Evolutionary conservation across 2,797 vertebrate genomes (phyloP).

Genomic region (Stomatorhinus walkeri): DNA sequence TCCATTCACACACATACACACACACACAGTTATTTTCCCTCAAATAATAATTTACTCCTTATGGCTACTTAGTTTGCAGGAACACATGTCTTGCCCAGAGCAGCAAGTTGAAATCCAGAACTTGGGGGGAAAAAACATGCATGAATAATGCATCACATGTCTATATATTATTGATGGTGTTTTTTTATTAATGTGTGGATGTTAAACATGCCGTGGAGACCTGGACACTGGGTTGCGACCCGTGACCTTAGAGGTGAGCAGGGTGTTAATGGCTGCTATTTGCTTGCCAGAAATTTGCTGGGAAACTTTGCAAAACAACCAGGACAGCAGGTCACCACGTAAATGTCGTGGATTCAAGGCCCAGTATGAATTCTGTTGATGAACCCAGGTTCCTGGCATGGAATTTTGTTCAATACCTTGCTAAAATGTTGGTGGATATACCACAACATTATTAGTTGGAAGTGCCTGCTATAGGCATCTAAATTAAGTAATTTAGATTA

Average conservation of each 20-base stretch:
- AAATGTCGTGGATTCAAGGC: neutral
- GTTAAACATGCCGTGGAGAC: conserved; percentile 31
- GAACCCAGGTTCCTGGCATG: neutral
- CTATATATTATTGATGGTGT: conserved; percentile 45
- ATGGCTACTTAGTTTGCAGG: conserved; percentile 24
- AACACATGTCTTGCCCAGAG: conserved; percentile 32
- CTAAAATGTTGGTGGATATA: neutral
- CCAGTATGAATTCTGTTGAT: neutral
- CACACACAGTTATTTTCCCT: conserved; percentile 21
- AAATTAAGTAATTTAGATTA: neutral
- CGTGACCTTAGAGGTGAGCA: neutral
- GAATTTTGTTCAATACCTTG: neutral
- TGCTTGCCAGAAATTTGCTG: neutral
- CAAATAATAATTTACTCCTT: conserved; percentile 35
- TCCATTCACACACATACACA: neutral
- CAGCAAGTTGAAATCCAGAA: conserved; percentile 27
- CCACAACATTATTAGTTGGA: neutral
- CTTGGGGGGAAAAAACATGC: conserved; percentile 24
- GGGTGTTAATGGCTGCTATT: neutral
- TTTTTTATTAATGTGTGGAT: conserved; percentile 35
- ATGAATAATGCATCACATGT: conserved; percentile 42
- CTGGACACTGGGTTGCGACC: conserved; percentile 9
- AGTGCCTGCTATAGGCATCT: neutral
- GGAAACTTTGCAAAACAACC: neutral
- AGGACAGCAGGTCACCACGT: neutral